These are phyloP conservation scores for Drosophila suboccidentalis DNA, from an alignment of 2,888 invertebrate species.

Conservation along the genomic window DNA sequence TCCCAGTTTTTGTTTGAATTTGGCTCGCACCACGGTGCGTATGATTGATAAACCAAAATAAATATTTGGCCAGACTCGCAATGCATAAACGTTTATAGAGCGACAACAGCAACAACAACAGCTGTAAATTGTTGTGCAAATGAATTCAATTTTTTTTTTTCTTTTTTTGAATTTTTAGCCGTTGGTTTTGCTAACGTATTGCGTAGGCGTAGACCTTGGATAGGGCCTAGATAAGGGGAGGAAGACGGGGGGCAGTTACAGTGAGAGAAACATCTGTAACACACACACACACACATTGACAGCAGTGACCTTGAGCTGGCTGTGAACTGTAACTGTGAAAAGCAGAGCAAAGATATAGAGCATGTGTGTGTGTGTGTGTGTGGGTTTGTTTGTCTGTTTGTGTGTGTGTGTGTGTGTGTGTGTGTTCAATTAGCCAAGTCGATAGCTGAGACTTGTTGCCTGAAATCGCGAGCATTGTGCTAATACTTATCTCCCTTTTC, in stretches of 20 bases:
- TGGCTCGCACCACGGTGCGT: slow-evolving; percentile 61
- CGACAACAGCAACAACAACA: slow-evolving; percentile 36
- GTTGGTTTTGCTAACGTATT: slow-evolving; percentile 21
- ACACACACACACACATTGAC: slow-evolving; percentile 46
- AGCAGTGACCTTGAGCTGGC: slow-evolving; percentile 73
- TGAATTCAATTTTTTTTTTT: slow-evolving; percentile 18
- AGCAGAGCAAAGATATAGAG: slow-evolving; percentile 29
- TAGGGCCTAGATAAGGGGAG: not conserved
- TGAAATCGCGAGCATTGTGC: slow-evolving; percentile 9
- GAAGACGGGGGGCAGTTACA: not conserved
- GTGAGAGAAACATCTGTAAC: slow-evolving; percentile 28
- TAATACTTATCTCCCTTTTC: not conserved
- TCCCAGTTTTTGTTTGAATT: slow-evolving; percentile 53
- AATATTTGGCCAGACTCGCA: slow-evolving; percentile 77
- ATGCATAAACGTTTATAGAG: slow-evolving; percentile 62
- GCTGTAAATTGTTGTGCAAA: slow-evolving; percentile 38
- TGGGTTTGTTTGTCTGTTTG: too few species aligned
- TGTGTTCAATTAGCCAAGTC: slow-evolving; percentile 3
- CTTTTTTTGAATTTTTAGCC: slow-evolving; percentile 32
- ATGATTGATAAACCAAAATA: slow-evolving; percentile 81
- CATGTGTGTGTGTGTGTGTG: slow-evolving; percentile 11
- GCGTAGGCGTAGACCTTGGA: slow-evolving; percentile 19
- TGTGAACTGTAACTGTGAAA: slow-evolving; percentile 56
- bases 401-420: slow-evolving; percentile 20
- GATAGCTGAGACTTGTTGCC: slow-evolving; percentile 46